Base-by-base conservation (phyloP, 2,113 vertebrate species). In the Actenoides hombroni region DNA sequence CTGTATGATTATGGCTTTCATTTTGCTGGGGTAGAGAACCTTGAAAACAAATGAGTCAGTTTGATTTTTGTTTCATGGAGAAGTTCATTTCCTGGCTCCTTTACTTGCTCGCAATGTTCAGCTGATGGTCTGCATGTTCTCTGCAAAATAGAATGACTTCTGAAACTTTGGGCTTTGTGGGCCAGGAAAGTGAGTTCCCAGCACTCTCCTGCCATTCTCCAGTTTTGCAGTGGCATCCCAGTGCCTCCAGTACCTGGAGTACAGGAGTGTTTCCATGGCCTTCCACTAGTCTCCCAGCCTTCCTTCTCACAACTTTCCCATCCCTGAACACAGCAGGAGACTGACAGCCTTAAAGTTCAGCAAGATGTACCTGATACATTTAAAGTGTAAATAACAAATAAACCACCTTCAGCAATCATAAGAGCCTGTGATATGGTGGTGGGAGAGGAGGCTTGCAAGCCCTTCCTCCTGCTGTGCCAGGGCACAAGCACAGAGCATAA, bases 31-130 rank as follows among this genome's bases (percentile, higher is more conserved):
- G 59, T 87, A 85, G 70, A 90, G 78, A 89, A 94, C 92, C 92
- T 86, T 89, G 94, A 93, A 96, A 96, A 94, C 88, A 96, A 96
- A 95, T 94, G 96, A 97, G 94, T 95, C 96, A 85, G 81, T 97
- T 71, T 91, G 94, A 91, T 93, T 96, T 96, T 96, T 93, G 83
- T 93, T 96, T 96, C 68, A 48, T 56, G 80, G 37, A 88, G 59
- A 95, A 88, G 83, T 95, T 94, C 14, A 87, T 94, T 95, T 96
- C 86, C 94, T 89, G 83, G 73, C 53, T 93, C 65, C 69, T 71
- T 71, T 46, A n/a, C 73, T 76, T 1, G 0, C 63, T 69, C 2
- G 2, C 3, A 0, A 80, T 0, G 0, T 61, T 88, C 1, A 1
- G 42, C 73, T 95, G 77, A 81, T 3, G 0, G 70, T 76, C 83